Percentiles rank a stretch among this genome's conserved stretches.
Evolutionary conservation across 2,797 vertebrate species (phyloP).

Genomic region (Anabacerthia variegaticeps): DNA sequence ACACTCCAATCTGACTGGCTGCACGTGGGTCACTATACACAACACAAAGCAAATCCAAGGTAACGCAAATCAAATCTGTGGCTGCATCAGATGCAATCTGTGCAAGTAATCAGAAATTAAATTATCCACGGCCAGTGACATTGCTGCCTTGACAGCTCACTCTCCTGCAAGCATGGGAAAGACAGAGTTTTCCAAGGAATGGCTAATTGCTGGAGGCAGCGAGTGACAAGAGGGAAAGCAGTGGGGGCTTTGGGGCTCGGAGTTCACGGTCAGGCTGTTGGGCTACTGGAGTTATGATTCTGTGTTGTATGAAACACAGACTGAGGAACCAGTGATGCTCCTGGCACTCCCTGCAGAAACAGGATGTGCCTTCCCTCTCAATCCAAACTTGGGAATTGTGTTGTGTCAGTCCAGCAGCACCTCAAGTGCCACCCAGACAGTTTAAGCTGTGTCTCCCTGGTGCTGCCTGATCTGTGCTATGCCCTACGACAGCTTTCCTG

Average conservation of each 20-base stretch:
- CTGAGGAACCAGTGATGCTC: background rate
- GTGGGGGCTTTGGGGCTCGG: accelerated
- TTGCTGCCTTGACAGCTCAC: background rate
- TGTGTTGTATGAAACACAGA: background rate
- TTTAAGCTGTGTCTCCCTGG: background rate
- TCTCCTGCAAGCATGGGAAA: background rate
- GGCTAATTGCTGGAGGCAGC: background rate
- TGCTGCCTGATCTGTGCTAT: background rate
- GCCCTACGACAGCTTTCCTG: background rate
- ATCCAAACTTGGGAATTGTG: background rate
- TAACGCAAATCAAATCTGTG: background rate
- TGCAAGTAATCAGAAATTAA: background rate
- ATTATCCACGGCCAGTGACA: background rate
- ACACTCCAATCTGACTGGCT: background rate
- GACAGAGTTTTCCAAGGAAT: background rate
- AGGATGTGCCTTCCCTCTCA: background rate
- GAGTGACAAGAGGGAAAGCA: background rate
- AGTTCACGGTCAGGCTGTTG: background rate
- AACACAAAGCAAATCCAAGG: background rate
- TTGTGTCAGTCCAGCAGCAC: background rate
- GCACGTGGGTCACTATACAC: accelerated
- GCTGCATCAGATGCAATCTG: background rate
- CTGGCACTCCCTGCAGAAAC: background rate
- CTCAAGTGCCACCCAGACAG: background rate
- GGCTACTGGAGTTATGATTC: background rate